phyloP scores from a whole-genome alignment of 2,888 invertebrate genomes.

The Panorpa germanica region DNA sequence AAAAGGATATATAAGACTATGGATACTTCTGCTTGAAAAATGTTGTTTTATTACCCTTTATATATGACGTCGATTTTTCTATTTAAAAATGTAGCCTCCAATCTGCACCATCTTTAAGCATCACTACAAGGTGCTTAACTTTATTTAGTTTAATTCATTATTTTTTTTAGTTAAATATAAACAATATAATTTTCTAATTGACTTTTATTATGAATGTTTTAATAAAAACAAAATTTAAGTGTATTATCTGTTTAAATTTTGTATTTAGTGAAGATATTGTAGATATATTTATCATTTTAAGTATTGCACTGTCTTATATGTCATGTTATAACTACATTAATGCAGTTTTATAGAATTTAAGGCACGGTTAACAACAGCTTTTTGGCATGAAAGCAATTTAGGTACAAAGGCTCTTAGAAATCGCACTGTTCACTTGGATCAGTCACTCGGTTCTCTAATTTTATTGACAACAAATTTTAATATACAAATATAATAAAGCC shows the following conservation, averaged over 20 bases:
- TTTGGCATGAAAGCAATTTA: too few species aligned
- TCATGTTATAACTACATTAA: too few species aligned
- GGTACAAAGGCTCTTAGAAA: too few species aligned
- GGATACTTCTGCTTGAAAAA: constrained; percentile 1
- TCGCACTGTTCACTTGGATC: too few species aligned
- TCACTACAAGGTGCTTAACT: constrained; percentile 2
- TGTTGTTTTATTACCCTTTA: constrained; percentile 5
- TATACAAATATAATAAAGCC: too few species aligned
- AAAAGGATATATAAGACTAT: constrained; percentile 4
- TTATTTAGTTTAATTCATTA: constrained; percentile 1
- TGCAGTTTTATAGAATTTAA: too few species aligned
- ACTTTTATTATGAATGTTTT: constrained; percentile 5
- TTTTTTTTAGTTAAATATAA: constrained; percentile 6
- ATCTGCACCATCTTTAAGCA: constrained; percentile 2
- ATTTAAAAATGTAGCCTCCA: constrained; percentile 5
- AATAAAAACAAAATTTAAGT: constrained; percentile 6
- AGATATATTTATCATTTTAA: constrained; percentile 6
- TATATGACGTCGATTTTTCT: constrained; percentile 6
- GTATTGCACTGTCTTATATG: too few species aligned
- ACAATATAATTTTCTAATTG: constrained; percentile 2
- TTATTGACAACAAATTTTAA: too few species aligned
- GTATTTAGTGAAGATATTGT: constrained; percentile 3
- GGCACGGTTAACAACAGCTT: too few species aligned
- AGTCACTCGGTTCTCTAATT: too few species aligned
- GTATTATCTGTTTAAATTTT: constrained; percentile 5